Base-by-base conservation (phyloP, 1,140 invertebrate genomes). In the Bombus sibiricus region DNA sequence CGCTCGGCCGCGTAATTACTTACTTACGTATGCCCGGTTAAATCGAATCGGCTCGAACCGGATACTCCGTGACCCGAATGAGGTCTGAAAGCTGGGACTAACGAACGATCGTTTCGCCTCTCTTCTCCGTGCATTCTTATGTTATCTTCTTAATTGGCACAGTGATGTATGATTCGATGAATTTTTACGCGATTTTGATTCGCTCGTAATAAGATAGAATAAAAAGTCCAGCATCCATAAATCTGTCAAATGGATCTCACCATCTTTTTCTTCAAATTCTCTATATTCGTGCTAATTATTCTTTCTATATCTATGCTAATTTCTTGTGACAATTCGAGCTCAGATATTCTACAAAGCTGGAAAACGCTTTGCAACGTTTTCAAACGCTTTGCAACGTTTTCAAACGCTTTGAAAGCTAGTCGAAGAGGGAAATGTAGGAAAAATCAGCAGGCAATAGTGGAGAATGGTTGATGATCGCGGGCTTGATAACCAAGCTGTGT, bases 11-110 rank as follows among this genome's bases (percentile, higher is more conserved):
- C 47, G 18, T 53, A 53, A 53, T 53, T 73, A 57, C 72, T 81
- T 25, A 43, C 69, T 34, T 62, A 41, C 69, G 69, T 53, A 73
- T 62, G 53, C 37, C 37, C 41, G 15, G 43, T 68, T 69, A 81
- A 41, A 41, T 32, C 47, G 39, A 59, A 57, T 81, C 68, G 43
- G 66, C 37, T 59, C 34, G 37, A 71, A 81, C 41, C 43, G 78
- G 78, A 81, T 59, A 71, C 68, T 13, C 6, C 68, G 43, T 57
- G 66, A 71, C 68, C 71, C 57, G 57, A 74, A 73, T 43, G 47
- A 64, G 12, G 39, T 53, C 25, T 69, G 66, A 80, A 80, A 69
- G 32, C 22, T 69, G 64, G 6, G 9, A 39, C 32, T 53, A 53
- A 53, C 22, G 41, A 66, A 79, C 39, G 77, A 37, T 64, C 43